Evolutionary conservation across 2,797 vertebrate species (phyloP).

Genomic region (Darevskia nairensis): DNA sequence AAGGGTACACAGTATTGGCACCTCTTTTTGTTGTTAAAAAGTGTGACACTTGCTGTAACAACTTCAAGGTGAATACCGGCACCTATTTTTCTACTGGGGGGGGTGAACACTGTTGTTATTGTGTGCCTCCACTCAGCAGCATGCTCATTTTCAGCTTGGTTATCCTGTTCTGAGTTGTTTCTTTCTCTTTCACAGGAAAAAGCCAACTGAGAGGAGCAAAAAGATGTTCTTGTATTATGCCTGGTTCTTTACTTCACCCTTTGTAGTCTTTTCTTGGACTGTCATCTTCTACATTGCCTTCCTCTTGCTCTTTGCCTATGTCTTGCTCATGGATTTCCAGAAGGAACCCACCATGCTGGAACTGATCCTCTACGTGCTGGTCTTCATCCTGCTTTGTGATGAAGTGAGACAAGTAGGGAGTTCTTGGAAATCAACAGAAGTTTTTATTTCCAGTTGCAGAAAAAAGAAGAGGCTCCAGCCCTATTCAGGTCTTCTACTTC

Average conservation of each 20-base stretch:
- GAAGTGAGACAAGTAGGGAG: slow-evolving; percentile 83
- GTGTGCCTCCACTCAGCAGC: background rate
- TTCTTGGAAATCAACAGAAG: slow-evolving; percentile 46
- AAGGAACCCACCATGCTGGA: slow-evolving; percentile 77
- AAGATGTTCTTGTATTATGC: slow-evolving; percentile 76
- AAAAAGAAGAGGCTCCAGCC: background rate
- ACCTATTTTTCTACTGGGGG: no score
- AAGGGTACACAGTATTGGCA: no score
- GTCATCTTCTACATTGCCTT: slow-evolving; percentile 85
- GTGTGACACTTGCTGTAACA: no score
- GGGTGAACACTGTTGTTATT: no score
- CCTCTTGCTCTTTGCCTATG: slow-evolving; percentile 83
- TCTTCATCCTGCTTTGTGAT: slow-evolving; percentile 84
- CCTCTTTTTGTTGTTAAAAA: no score
- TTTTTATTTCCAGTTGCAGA: background rate
- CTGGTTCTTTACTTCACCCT: slow-evolving; percentile 84
- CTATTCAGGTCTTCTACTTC: background rate
- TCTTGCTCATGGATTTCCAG: slow-evolving; percentile 85
- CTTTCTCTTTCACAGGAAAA: slow-evolving; percentile 73
- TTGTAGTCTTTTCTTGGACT: slow-evolving; percentile 85
- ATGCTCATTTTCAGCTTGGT: slow-evolving; percentile 1
- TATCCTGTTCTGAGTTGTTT: slow-evolving; percentile 8
- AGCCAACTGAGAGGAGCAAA: slow-evolving; percentile 76
- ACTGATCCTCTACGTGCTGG: slow-evolving; percentile 81
- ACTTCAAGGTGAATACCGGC: no score